Percentiles rank a stretch among this genome's conserved stretches.
phyloP scores from a whole-genome alignment of 2,113 vertebrate species.

The Ifrita kowaldi region DNA sequence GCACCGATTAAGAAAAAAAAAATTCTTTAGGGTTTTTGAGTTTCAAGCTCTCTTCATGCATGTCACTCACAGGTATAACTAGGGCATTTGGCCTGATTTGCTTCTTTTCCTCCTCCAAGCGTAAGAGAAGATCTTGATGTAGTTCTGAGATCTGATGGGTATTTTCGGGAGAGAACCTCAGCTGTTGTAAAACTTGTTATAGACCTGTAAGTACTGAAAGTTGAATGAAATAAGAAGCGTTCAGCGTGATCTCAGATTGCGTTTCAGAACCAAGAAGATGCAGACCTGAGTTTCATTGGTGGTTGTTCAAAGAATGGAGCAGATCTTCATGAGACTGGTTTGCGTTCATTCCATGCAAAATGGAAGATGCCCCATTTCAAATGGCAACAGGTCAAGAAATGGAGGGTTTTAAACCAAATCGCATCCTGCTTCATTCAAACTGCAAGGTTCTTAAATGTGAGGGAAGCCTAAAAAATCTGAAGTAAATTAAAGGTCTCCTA shows the following conservation, averaged over 20 bases:
- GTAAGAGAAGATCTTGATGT: not conserved
- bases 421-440: not conserved
- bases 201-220: not conserved
- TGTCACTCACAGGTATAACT: not conserved
- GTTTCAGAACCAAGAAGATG: not conserved
- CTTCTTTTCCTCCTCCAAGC: not conserved
- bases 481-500: not conserved
- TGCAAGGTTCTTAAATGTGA: not conserved
- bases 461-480: not conserved
- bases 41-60: not conserved
- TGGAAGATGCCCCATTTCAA: not conserved
- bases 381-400: not conserved
- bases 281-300: not conserved
- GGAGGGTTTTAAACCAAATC: not conserved
- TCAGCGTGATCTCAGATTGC: not conserved
- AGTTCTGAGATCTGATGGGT: not conserved
- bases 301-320: not conserved
- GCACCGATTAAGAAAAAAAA: not conserved
- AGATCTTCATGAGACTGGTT: not conserved
- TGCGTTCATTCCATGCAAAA: not conserved
- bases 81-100: not conserved
- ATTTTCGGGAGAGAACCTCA: not conserved
- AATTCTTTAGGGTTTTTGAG: not conserved
- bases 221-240: not conserved
- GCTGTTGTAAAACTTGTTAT: not conserved